Evolutionary conservation across 2,113 vertebrate species (phyloP), one percentile per base, ranked within the genome.

Genomic region (Microcebus murinus): DNA sequence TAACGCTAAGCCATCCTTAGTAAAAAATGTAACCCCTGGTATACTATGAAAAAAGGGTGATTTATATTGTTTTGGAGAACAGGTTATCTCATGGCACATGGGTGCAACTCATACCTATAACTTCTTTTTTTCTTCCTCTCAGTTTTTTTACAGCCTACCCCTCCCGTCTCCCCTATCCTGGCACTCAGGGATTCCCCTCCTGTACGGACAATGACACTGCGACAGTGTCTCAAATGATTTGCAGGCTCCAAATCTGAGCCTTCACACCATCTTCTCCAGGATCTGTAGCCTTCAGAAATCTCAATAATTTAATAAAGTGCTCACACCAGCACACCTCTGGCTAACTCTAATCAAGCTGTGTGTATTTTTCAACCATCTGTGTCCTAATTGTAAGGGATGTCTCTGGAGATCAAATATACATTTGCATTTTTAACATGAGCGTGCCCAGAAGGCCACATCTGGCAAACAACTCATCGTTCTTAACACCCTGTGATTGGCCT

Each of bases 251-350:
- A n/a, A 48, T 87, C 82, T 11, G 42, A 74, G 36, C 87, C 63
- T 39, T 87, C 8, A 11, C 42, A 2, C 65, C 68, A 45, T 73
- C 68, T 82, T 93, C 71, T 27, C 76, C 29, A 88, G 65, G 79
- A 94, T 57, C 34, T 0, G 0, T 77, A 87, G 83, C 86, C 92
- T 96, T 92, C 83, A 97, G 87, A 79, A 95, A 96, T 87, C 95
- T 95, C 97, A 95, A 67, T 91, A 96, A 96, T 97, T 98, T 95
- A 97, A 95, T 97, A 96, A 97, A 97, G 42, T 6, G 10, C 94
- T 92, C 76, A 77, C 50, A 96, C 74, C 45, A 86, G 11, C 87
- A 23, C 52, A 80, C 91, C 95, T 97, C 96, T 87, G 79, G 96
- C 95, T 97, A 70, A 93, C 96, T 97, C 93, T 88, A 71, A 81